phyloP scores from a whole-genome alignment of 2,888 invertebrate species.

The Dorcus hopei region DNA sequence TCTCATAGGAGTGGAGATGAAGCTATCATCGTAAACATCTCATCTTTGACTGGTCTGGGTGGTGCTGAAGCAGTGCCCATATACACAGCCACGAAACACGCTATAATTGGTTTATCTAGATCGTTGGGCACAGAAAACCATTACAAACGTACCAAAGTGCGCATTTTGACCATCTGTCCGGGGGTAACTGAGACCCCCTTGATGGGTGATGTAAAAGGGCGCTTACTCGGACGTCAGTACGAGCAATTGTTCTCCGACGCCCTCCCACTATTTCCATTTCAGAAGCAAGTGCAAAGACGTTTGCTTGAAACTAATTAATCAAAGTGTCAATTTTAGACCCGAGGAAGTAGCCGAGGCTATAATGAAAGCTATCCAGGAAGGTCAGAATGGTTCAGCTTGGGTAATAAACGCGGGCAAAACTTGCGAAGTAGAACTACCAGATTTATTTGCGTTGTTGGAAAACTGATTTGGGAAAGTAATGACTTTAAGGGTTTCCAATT shows the following conservation, averaged over 20 bases:
- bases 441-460: background rate
- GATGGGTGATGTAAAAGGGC: too few species aligned
- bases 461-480: too few species aligned
- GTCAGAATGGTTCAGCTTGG: background rate
- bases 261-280: too few species aligned
- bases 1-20: constrained; percentile 7
- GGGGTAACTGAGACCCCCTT: constrained; percentile 5
- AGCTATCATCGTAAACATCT: constrained; percentile 11
- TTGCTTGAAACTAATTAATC: too few species aligned
- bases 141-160: constrained; percentile 5
- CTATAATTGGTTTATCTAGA: constrained; percentile 3
- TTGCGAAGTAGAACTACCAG: background rate
- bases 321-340: background rate
- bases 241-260: too few species aligned
- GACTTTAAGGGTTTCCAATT: too few species aligned
- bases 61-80: constrained; percentile 1
- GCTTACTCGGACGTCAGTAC: too few species aligned
- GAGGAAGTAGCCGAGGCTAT: background rate
- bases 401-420: background rate
- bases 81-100: constrained; percentile 9
- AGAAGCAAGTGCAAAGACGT: too few species aligned
- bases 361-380: background rate
- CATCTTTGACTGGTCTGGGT: constrained; percentile 8
- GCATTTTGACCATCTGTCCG: constrained; percentile 10
- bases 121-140: constrained; percentile 1